Conservation (phyloP, 2,797 vertebrate species). For the Arnoldichthys spilopterus region DNA sequence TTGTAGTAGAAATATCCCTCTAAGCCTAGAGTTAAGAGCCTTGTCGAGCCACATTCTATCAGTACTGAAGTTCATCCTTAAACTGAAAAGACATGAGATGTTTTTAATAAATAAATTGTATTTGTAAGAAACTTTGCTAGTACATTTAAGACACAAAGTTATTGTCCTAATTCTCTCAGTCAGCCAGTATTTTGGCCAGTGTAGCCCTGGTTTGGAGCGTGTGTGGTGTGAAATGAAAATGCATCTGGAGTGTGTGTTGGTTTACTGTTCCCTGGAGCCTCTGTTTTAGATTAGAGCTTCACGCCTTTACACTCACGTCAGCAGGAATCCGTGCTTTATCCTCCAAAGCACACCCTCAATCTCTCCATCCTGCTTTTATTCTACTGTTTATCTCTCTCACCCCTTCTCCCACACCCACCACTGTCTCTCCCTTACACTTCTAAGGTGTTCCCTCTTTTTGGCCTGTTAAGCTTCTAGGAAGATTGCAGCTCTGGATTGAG, state of each 20-base stretch:
- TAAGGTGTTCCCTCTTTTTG: not conserved
- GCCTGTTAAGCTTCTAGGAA: not conserved
- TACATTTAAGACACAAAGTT: too few species aligned
- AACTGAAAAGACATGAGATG: too few species aligned
- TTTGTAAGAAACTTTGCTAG: too few species aligned
- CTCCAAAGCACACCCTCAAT: slow-evolving; percentile 40
- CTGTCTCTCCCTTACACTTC: not conserved
- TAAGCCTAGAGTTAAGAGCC: too few species aligned
- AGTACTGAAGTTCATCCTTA: too few species aligned
- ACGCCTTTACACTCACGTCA: slow-evolving; percentile 46
- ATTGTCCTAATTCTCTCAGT: too few species aligned
- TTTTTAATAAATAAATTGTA: too few species aligned
- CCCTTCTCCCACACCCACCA: not conserved
- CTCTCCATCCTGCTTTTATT: slow-evolving; percentile 47
- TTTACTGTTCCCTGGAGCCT: not conserved
- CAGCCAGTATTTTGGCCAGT: too few species aligned
- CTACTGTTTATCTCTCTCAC: slow-evolving; percentile 15
- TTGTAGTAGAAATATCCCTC: too few species aligned
- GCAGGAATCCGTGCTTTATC: slow-evolving; percentile 45
- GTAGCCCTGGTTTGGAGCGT: too few species aligned
- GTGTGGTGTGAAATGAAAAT: not conserved
- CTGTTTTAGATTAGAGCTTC: slow-evolving; percentile 42
- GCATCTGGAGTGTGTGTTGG: not conserved
- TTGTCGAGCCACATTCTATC: too few species aligned
- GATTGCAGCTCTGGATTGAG: not conserved